These are phyloP conservation scores for Cheirogaleus major DNA, from an alignment of 2,797 vertebrate species.

Conservation along the genomic window DNA sequence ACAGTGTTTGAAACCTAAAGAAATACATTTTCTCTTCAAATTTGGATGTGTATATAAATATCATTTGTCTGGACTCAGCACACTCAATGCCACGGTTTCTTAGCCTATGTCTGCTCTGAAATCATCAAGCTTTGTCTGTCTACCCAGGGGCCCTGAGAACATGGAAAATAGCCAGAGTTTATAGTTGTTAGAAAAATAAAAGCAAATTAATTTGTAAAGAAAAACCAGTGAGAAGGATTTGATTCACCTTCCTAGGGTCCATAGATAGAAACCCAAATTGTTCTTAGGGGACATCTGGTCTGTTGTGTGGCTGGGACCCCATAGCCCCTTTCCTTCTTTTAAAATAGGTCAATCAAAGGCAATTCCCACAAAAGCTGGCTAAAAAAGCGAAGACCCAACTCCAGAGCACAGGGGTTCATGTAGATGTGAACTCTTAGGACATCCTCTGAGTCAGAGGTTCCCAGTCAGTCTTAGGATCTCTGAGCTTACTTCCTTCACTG, in stretches of 20 bases:
- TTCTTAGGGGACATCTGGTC: not conserved
- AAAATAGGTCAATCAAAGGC: constrained; percentile 25
- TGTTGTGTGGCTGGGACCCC: not conserved
- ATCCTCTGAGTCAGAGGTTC: not conserved
- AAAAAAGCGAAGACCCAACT: not conserved
- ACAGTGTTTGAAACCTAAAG: constrained; percentile 92
- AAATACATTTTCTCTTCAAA: constrained; percentile 85
- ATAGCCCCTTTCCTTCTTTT: not conserved
- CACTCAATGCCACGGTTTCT: constrained; percentile 88
- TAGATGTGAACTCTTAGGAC: not conserved
- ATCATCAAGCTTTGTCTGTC: constrained; percentile 81
- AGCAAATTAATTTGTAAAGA: constrained; percentile 65
- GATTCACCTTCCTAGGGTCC: constrained; percentile 37
- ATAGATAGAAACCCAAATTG: constrained; percentile 46
- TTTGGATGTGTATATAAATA: constrained; percentile 88
- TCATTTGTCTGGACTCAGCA: constrained; percentile 81
- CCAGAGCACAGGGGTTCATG: not conserved
- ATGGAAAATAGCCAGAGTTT: constrained; percentile 82
- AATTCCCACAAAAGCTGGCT: constrained; percentile 24
- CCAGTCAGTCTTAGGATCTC: not conserved
- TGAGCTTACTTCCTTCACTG: not conserved
- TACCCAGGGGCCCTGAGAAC: constrained; percentile 85
- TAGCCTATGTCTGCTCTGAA: constrained; percentile 87
- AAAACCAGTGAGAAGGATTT: constrained; percentile 52
- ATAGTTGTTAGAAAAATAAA: constrained; percentile 70